Percentiles rank a stretch among this genome's conserved stretches.
phyloP scores from a whole-genome alignment of 2,888 invertebrate species.

The Parascotia fuliginaria region DNA sequence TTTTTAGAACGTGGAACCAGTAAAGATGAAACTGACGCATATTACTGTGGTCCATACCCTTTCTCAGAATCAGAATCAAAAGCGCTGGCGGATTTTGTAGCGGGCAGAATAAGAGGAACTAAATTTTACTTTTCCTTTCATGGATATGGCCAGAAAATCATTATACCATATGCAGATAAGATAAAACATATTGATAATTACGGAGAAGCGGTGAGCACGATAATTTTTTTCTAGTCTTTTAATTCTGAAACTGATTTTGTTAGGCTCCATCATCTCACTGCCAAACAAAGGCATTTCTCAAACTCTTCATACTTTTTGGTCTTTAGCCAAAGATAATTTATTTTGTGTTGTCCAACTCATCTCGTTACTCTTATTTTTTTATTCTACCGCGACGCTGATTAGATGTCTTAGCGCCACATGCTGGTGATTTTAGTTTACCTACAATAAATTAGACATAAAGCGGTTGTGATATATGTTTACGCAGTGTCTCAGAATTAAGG shows the following conservation, averaged over 20 bases:
- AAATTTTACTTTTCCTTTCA: slow-evolving; percentile 88
- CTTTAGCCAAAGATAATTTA: no score
- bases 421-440: no score
- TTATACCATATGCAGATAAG: slow-evolving; percentile 85
- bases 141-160: slow-evolving; percentile 87
- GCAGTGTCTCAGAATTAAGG: no score
- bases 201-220: slow-evolving; percentile 60
- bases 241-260: not conserved
- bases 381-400: no score
- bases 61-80: slow-evolving; percentile 72
- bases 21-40: slow-evolving; percentile 40
- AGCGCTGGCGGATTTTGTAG: slow-evolving; percentile 53
- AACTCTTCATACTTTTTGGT: no score
- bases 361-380: no score
- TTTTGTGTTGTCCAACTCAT: no score
- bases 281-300: no score
- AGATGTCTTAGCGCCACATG: no score
- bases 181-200: slow-evolving; percentile 77
- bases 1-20: slow-evolving; percentile 57
- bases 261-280: slow-evolving; percentile 17
- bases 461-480: no score
- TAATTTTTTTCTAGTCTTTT: not conserved
- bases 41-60: slow-evolving; percentile 59
- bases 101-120: slow-evolving; percentile 51
- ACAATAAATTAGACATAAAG: no score